Conservation (phyloP, 2,113 vertebrate genomes). For the Murina feae region DNA sequence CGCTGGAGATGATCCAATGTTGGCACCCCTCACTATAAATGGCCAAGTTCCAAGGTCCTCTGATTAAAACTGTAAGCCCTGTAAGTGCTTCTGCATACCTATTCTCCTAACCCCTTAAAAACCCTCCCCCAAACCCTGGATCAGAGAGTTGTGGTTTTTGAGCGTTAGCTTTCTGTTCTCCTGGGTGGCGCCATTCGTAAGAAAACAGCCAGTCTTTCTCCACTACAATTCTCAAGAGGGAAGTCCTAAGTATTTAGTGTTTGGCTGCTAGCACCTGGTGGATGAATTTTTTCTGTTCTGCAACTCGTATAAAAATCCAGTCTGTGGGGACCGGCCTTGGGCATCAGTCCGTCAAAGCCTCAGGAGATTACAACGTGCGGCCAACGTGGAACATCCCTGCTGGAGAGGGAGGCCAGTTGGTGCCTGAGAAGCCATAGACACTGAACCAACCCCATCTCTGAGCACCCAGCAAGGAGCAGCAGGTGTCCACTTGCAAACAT, state of each 20-base stretch:
- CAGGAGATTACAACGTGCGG: not conserved
- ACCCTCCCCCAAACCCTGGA: not conserved
- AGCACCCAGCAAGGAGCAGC: not conserved
- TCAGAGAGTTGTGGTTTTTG: not conserved
- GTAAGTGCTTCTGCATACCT: not conserved
- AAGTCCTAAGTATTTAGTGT: not conserved
- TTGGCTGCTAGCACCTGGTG: not conserved
- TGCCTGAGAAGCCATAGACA: not conserved
- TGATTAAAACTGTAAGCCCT: not conserved
- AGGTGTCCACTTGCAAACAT: not conserved
- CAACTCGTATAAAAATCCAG: not conserved
- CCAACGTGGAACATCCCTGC: not conserved
- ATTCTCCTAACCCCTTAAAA: not conserved
- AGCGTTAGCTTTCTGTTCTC: not conserved
- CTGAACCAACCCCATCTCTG: not conserved
- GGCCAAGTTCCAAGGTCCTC: not conserved
- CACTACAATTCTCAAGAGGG: not conserved
- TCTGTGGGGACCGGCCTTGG: not conserved
- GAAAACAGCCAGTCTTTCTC: not conserved
- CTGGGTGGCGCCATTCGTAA: not conserved
- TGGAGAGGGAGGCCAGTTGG: not conserved
- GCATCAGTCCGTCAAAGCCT: not conserved
- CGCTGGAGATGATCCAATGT: not conserved
- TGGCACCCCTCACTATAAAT: not conserved
- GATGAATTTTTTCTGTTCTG: not conserved